Base-by-base conservation (phyloP, 2,888 invertebrate genomes). In the Lasioglossum oenotherae region DNA sequence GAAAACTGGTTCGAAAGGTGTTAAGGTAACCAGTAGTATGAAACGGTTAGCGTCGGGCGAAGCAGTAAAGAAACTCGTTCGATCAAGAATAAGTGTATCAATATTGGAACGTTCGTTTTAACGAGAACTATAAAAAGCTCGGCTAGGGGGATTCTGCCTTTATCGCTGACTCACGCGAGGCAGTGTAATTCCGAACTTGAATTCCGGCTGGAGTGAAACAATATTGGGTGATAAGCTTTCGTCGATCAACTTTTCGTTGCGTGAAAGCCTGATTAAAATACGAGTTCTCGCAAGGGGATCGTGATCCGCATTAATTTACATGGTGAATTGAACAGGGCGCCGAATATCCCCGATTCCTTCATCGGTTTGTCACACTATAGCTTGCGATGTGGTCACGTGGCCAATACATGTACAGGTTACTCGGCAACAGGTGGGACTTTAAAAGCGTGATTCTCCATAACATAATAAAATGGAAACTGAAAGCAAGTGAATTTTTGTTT, bases 301-400 rank as follows among this genome's bases (percentile, higher is more conserved):
- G 74, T 57, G 74, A 83, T 84, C 74, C 78, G 74, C 49, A 71
- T 78, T 78, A 67, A 84, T 84, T 84, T 84, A 74, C 84, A 84
- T 78, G 41, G 8, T 8, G 27, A 78, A 84, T 72, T 16, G 31
- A 16, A 60, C 49, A 76, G 35, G 23, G 49, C 27, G 74, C 4
- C 6, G 35, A 60, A 71, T 67, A 64, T 31, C 8, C 16, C 12
- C 27, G 35, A 53, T 67, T 44, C 35, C 57, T 41, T 53, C 35
- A 10, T 19, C 31, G 38, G n/a, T 64, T 16, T 31, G 31, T 23
- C 44, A 41, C 27, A 2, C 35, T 31, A 44, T 76, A 57, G 75
- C 64, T 12, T 12, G 31, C 12, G 27, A 35, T 19, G 49, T 10
- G 31, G 64, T 64, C 64, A 64, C 64, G 16, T 31, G 31, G 19